Conservation (phyloP, 2,888 invertebrate genomes). For the Empis livida region DNA sequence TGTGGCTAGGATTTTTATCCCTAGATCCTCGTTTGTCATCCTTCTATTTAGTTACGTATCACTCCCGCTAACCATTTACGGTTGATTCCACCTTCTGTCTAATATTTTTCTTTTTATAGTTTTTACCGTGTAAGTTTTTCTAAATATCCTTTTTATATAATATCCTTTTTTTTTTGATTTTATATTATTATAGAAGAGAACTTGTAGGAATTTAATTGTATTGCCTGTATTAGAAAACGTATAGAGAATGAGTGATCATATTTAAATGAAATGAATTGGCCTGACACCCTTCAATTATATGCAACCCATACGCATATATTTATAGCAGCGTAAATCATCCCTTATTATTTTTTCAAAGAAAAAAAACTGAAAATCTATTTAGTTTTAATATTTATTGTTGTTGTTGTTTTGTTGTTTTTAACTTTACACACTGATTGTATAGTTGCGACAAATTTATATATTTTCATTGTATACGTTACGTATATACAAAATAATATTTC, state of each 20-base stretch:
- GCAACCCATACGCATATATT: not conserved
- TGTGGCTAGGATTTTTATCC: not conserved
- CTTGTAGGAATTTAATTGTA: constrained; percentile 2
- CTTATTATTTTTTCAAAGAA: too few relatives aligned
- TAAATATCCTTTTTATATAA: not conserved
- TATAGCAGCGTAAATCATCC: too few relatives aligned
- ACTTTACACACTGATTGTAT: not conserved
- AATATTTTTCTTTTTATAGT: not conserved
- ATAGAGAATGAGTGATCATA: constrained; percentile 4
- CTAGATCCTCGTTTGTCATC: constrained; percentile 10
- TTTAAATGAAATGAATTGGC: constrained; percentile 22
- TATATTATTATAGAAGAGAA: constrained; percentile 10
- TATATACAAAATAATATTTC: too few relatives aligned
- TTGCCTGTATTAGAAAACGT: too few relatives aligned
- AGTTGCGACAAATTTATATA: too few relatives aligned
- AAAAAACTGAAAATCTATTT: too few relatives aligned
- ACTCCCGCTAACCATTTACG: not conserved
- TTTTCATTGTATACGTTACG: constrained; percentile 9
- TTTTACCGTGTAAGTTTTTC: constrained; percentile 4
- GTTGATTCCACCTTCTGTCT: constrained; percentile 4
- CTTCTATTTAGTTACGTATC: not conserved
- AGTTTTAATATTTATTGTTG: constrained; percentile 9
- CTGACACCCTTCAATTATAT: constrained; percentile 17
- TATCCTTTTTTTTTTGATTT: constrained; percentile 3
- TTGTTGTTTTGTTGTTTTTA: constrained; percentile 6